Conservation (phyloP, 2,113 vertebrate species). For the Hydrochoerus hydrochaeris region DNA sequence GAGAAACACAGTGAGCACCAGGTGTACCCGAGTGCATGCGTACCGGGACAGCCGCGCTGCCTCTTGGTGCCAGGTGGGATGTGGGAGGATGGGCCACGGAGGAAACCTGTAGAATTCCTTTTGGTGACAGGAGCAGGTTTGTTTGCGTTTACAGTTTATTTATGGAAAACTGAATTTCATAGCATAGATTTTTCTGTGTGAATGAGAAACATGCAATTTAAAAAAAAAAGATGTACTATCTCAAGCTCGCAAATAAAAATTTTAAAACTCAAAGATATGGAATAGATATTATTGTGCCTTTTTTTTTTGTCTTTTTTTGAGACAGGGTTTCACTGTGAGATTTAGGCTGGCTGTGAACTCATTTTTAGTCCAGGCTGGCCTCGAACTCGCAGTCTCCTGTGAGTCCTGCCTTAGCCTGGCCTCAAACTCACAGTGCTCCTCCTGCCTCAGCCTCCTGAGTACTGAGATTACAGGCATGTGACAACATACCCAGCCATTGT, state of each 20-base stretch:
- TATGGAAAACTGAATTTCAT: conserved; percentile 24
- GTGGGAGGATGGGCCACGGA: neutral
- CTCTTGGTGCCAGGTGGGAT: neutral
- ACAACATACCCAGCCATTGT: no score
- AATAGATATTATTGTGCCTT: neutral
- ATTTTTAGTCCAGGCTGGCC: no score
- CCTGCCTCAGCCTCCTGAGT: no score
- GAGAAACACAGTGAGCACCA: neutral
- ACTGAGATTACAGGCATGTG: no score
- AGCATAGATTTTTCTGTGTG: neutral
- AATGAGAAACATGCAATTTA: conserved; percentile 24
- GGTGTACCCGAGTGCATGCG: neutral
- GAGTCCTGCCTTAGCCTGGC: no score
- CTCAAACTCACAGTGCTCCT: no score
- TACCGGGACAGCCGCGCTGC: neutral
- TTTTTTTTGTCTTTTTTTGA: no score
- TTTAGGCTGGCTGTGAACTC: no score
- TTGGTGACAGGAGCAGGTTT: neutral
- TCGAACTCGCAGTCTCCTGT: no score
- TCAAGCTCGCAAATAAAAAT: conserved; percentile 1
- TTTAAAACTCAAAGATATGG: conserved; percentile 3
- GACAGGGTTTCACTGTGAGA: no score
- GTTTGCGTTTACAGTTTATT: neutral
- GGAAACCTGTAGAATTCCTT: neutral
- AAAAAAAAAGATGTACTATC: neutral